Evolutionary conservation across 1,140 invertebrate genomes (phyloP), one percentile per base, ranked within the genome.

Genomic region (Pachypeltis micranthus): DNA sequence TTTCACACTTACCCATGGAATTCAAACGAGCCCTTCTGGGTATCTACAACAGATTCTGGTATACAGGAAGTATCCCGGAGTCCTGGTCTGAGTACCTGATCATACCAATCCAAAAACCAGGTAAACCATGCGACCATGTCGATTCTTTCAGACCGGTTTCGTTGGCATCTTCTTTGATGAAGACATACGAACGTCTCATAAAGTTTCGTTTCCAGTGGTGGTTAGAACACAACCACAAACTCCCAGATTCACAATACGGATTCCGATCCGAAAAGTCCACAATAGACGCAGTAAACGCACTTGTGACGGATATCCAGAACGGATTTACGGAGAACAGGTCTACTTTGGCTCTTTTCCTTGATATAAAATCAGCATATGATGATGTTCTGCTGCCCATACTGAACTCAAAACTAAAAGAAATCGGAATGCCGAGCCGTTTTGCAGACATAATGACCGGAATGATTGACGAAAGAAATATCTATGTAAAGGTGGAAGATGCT

Each of bases 141-240:
- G 28, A 59, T 21, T 59, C 57, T 1, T 59, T 29, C 24, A 59
- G 57, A 59, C 57, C 57, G 1, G 34, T 59, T 19, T 24, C 28
- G 10, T 28, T 59, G 28, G 10, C 28, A 19, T 59, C 57, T 27
- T 59, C 26, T 59, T 26, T 28, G 28, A 25, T 27, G 14, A 59
- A 59, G 28, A 59, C 57, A 16, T 59, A 28, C 34, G 57, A 59
- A 59, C 14, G 57, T 19, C 4, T 59, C 4, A 27, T 59, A 4
- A 59, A 59, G 23, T 27, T 27, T 16, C 24, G 57, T 7, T 28
- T 59, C n/a, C 24, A 59, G 23, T 59, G 57, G 57, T 59, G 57
- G 57, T 28, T 59, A 3, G 57, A 59, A 29, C 2, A 28, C 21
- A 27, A 59, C 16, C n/a, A n/a, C 10, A 19, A 29, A 23, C 7